Conservation (phyloP, 2,888 invertebrate species). For the Noctuana brunneofusca region DNA sequence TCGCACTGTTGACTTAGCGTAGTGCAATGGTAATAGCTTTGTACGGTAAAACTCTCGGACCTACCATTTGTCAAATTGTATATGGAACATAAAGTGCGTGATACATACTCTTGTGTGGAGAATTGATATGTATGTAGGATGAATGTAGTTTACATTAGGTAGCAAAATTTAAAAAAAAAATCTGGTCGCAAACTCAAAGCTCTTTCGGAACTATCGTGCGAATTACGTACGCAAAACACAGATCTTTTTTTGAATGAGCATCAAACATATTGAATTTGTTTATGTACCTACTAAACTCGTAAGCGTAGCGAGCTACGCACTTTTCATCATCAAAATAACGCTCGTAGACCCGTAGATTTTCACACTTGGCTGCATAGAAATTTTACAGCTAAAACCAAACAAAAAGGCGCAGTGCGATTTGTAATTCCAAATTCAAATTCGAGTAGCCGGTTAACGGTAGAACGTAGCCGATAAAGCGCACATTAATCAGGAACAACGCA, state of each 20-base stretch:
- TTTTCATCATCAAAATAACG: not conserved
- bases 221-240: not conserved
- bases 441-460: conserved; percentile 39
- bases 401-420: conserved; percentile 24
- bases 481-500: conserved; percentile 73
- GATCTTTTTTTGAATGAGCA: not conserved
- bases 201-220: not conserved
- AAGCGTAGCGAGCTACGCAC: conserved; percentile 1
- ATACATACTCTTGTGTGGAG: conserved; percentile 1
- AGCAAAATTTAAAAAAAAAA: not conserved
- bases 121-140: no score
- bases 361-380: conserved; percentile 18
- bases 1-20: conserved; percentile 45
- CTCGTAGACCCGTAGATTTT: conserved; percentile 7
- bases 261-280: not conserved
- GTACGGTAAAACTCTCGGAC: conserved; percentile 31
- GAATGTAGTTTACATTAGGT: not conserved
- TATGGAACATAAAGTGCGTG: conserved; percentile 32
- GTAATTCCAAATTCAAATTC: conserved; percentile 40
- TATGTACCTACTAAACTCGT: not conserved
- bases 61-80: conserved; percentile 30
- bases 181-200: not conserved
- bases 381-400: conserved; percentile 19
- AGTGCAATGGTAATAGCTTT: conserved; percentile 38
- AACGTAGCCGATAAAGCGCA: conserved; percentile 56